phyloP scores from a whole-genome alignment of 2,797 vertebrate species.

The Xenentodon cancila region DNA sequence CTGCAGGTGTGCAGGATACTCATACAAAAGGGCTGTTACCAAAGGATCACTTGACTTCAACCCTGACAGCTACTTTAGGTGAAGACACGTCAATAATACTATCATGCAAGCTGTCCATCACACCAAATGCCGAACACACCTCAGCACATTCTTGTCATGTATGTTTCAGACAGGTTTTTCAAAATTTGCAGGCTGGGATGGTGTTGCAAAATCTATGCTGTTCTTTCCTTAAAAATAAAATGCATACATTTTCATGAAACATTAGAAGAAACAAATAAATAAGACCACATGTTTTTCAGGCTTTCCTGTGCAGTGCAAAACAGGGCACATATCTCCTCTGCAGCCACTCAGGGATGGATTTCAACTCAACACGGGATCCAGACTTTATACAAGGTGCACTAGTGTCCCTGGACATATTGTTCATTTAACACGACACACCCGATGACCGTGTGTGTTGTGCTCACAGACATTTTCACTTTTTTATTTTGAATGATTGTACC shows the following conservation, averaged over 20 bases:
- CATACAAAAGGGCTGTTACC: conserved; percentile 10
- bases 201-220: not conserved
- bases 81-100: not conserved
- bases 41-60: not conserved
- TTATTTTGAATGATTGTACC: too few species aligned
- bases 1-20: not conserved
- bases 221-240: not conserved
- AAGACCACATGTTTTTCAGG: not conserved
- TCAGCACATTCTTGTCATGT: not conserved
- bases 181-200: conserved; percentile 17
- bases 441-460: too few species aligned
- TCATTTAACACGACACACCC: too few species aligned
- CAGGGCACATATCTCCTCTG: not conserved
- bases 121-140: not conserved
- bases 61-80: not conserved
- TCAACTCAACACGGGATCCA: not conserved
- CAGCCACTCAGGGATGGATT: conserved; percentile 5
- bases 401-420: too few species aligned
- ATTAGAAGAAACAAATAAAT: not conserved
- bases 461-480: too few species aligned
- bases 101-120: not conserved
- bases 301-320: not conserved
- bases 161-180: conserved; percentile 3
- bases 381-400: not conserved
- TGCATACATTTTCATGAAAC: not conserved